phyloP scores from a whole-genome alignment of 2,113 vertebrate species.

The Corydoras sp. region DNA sequence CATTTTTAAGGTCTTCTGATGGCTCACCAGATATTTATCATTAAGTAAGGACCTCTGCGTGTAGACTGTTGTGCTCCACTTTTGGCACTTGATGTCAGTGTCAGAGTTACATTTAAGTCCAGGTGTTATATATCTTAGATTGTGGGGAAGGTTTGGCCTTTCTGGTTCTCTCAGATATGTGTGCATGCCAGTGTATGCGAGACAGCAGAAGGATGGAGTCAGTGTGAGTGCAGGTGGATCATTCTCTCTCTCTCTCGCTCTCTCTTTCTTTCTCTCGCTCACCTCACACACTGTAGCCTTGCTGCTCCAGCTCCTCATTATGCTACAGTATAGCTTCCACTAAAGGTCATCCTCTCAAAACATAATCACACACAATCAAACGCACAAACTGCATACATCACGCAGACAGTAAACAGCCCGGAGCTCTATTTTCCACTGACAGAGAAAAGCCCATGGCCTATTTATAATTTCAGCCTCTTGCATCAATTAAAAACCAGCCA shows the following conservation, averaged over 20 bases:
- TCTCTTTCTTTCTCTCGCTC: constrained; percentile 14
- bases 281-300: constrained; percentile 69
- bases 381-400: constrained; percentile 99
- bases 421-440: constrained; percentile 89
- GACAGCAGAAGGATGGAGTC: constrained; percentile 35
- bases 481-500: constrained; percentile 53
- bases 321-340: constrained; percentile 98
- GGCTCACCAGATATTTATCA: background rate
- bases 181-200: constrained; percentile 15
- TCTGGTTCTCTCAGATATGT: constrained; percentile 19
- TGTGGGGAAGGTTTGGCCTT: constrained; percentile 17
- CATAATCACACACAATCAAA: constrained; percentile 99
- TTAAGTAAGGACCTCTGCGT: background rate
- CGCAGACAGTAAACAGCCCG: constrained; percentile 92
- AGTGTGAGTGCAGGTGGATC: constrained; percentile 26
- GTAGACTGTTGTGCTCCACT: constrained; percentile 9
- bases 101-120: constrained; percentile 17
- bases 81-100: constrained; percentile 27
- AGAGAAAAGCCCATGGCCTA: constrained; percentile 75
- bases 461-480: constrained; percentile 73
- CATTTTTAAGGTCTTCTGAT: background rate
- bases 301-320: constrained; percentile 98
- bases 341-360: constrained; percentile 99
- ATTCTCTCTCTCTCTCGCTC: background rate
- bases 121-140: constrained; percentile 32